Conservation (phyloP, 2,113 vertebrate species). For the Caretta caretta region DNA sequence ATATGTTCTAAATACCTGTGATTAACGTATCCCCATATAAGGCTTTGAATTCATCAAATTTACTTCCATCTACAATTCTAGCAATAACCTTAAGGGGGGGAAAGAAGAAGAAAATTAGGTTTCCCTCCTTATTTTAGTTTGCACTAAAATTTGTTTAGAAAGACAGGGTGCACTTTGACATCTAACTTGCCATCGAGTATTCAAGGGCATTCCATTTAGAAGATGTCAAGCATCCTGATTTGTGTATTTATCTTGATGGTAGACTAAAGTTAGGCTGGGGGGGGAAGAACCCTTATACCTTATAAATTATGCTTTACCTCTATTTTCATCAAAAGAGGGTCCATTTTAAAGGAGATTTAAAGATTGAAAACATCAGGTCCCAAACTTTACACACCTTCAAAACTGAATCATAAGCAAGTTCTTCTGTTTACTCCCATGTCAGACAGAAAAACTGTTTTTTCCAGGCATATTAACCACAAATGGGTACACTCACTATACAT, state of each 20-base stretch:
- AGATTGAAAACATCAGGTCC: neutral
- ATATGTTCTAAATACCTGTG: conserved; percentile 85
- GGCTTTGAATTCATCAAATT: conserved; percentile 97
- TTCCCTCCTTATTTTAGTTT: neutral
- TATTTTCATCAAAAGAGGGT: neutral
- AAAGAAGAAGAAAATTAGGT: conserved; percentile 15
- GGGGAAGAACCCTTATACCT: neutral
- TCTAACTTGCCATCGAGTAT: neutral
- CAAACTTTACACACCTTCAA: neutral
- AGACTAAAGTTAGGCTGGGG: neutral
- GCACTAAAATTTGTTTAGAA: neutral
- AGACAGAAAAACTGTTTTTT: neutral
- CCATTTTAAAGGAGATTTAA: neutral
- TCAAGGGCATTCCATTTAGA: neutral
- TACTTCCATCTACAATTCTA: conserved; percentile 97
- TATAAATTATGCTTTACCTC: neutral
- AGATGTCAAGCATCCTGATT: neutral
- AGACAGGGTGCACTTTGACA: neutral
- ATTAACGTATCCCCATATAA: conserved; percentile 98
- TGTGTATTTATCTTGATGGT: neutral
- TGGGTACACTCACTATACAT: neutral
- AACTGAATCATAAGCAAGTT: neutral
- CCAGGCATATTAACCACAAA: conserved; percentile 1
- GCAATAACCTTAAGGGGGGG: conserved; percentile 91
- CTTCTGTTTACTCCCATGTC: neutral